These are phyloP conservation scores for Oncorhynchus mykiss DNA, from an alignment of 2,113 vertebrate genomes.

Conservation along the genomic window DNA sequence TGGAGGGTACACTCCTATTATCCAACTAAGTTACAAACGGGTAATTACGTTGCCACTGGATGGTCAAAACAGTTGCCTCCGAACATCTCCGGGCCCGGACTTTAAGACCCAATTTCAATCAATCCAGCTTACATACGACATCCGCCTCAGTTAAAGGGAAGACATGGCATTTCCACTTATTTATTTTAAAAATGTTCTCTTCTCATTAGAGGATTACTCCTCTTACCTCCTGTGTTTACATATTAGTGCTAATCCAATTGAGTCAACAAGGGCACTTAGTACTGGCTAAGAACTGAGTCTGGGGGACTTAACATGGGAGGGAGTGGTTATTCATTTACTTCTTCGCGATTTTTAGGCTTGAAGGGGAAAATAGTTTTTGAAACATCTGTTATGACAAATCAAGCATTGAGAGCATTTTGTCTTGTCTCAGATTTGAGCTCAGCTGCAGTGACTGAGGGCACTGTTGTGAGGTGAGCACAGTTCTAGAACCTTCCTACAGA, in stretches of 20 bases:
- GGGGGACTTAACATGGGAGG: constrained; percentile 71
- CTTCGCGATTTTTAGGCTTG: constrained; percentile 73
- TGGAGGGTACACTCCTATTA: constrained; percentile 75
- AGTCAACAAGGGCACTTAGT: constrained; percentile 82
- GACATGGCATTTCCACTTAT: constrained; percentile 73
- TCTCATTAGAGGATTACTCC: constrained; percentile 80
- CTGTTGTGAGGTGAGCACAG: constrained; percentile 15
- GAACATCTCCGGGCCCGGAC: constrained; percentile 51
- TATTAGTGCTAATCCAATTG: constrained; percentile 85
- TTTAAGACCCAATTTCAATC: constrained; percentile 64
- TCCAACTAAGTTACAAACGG: constrained; percentile 78
- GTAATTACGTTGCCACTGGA: constrained; percentile 77
- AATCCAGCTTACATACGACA: constrained; percentile 58
- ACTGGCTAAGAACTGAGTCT: constrained; percentile 77
- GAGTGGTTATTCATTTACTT: constrained; percentile 80
- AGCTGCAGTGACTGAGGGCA: constrained; percentile 15
- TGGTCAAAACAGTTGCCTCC: constrained; percentile 73
- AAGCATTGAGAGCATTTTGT: constrained; percentile 62
- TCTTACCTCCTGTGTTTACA: constrained; percentile 83
- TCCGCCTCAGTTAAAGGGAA: constrained; percentile 59
- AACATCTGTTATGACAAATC: constrained; percentile 76
- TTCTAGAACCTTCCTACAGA: constrained; percentile 60
- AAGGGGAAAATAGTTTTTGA: constrained; percentile 72
- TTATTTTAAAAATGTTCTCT: constrained; percentile 67
- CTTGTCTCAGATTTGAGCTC: constrained; percentile 50